phyloP scores from a whole-genome alignment of 2,888 invertebrate genomes.

The Nipponacmea schrenckii region DNA sequence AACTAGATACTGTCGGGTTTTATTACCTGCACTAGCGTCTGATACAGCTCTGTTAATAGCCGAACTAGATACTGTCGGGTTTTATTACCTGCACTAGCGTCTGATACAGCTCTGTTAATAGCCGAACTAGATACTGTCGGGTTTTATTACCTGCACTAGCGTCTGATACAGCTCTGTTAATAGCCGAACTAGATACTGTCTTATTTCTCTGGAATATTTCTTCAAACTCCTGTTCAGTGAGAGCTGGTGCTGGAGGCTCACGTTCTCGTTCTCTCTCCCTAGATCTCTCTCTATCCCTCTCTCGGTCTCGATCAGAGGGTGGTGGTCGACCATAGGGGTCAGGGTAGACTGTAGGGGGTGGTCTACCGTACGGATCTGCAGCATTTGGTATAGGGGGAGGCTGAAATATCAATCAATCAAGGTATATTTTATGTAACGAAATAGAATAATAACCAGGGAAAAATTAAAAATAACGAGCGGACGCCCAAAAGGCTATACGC shows the following conservation, averaged over 20 bases:
- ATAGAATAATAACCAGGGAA: too few species aligned
- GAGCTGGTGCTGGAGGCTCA: conserved; percentile 55
- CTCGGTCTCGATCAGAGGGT: conserved; percentile 44
- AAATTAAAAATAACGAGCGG: too few species aligned
- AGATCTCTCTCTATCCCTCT: conserved; percentile 5
- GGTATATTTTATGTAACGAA: too few species aligned
- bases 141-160: too few species aligned
- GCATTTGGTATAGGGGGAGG: conserved; percentile 21
- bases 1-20: too few species aligned
- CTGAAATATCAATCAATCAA: conserved; percentile 6
- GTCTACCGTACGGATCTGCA: conserved; percentile 26
- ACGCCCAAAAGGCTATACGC: too few species aligned
- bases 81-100: too few species aligned
- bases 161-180: conserved; percentile 95
- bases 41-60: too few species aligned
- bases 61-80: too few species aligned
- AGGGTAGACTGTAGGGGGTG: conserved; percentile 40
- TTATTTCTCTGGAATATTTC: conserved; percentile 97
- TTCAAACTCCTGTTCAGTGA: conserved; percentile 92
- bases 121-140: too few species aligned
- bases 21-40: too few species aligned
- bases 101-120: too few species aligned
- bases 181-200: conserved; percentile 97
- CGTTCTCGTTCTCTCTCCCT: conserved; percentile 7
- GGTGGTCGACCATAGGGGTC: conserved; percentile 68